Conservation (phyloP, 2,888 invertebrate genomes). For the Pammene fasciana region DNA sequence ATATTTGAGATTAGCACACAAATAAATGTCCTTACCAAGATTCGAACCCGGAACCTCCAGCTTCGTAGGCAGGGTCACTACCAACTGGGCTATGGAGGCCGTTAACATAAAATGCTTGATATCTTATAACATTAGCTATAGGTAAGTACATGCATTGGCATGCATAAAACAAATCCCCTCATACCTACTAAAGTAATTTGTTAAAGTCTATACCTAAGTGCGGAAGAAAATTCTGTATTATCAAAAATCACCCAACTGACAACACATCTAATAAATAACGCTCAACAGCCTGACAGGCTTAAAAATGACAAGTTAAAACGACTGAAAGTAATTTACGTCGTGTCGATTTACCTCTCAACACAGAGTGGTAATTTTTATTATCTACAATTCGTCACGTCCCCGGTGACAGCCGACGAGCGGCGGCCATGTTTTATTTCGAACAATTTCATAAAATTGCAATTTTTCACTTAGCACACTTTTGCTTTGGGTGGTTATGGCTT, state of each 20-base stretch:
- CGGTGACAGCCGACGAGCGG: slow-evolving; percentile 32
- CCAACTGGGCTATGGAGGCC: no score
- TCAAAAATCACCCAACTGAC: slow-evolving; percentile 13
- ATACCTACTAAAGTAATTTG: no score
- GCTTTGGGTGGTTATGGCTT: slow-evolving; percentile 2
- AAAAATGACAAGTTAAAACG: slow-evolving; percentile 42
- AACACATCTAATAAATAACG: slow-evolving; percentile 24
- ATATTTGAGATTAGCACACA: no score
- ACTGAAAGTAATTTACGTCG: slow-evolving; percentile 38
- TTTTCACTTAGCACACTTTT: slow-evolving; percentile 23
- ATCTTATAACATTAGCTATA: no score
- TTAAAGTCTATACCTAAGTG: neutral
- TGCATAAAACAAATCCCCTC: no score
- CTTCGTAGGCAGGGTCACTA: no score
- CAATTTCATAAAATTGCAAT: slow-evolving; percentile 30
- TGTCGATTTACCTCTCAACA: slow-evolving; percentile 44
- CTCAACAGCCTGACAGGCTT: slow-evolving; percentile 33
- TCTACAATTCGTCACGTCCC: slow-evolving; percentile 72
- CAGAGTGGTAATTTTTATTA: slow-evolving; percentile 73
- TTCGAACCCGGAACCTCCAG: no score
- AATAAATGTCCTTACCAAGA: no score
- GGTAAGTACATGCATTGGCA: no score
- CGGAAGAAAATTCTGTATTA: neutral
- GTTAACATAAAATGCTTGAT: no score
- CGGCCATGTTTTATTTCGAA: slow-evolving; percentile 37